Conservation (phyloP, 2,888 invertebrate genomes). For the Acrocera orbiculus region DNA sequence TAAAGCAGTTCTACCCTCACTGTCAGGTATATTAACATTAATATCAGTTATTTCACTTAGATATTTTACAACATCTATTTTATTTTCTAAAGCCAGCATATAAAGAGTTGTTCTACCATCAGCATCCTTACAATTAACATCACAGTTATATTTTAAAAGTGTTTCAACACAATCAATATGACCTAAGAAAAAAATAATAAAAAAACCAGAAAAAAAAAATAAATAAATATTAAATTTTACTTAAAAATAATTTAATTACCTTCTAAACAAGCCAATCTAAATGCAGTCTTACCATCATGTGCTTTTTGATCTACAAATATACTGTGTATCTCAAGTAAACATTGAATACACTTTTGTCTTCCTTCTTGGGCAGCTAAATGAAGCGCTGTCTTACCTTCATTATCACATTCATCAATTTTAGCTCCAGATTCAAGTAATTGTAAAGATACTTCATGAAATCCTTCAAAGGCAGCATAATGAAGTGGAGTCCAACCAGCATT, state of each 20-base stretch:
- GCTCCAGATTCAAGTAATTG: conserved; percentile 64
- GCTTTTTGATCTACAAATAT: conserved; percentile 72
- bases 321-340: conserved; percentile 53
- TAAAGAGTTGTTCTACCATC: conserved; percentile 86
- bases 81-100: conserved; percentile 74
- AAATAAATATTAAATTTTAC: not conserved
- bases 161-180: conserved; percentile 50
- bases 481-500: conserved; percentile 95
- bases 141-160: conserved; percentile 55
- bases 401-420: conserved; percentile 74
- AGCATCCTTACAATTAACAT: conserved; percentile 76
- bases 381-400: conserved; percentile 75
- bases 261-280: conserved; percentile 38
- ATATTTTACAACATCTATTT: conserved; percentile 66
- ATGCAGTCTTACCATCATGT: conserved; percentile 78
- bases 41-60: conserved; percentile 59
- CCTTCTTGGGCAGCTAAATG: conserved; percentile 83
- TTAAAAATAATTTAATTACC: conserved; percentile 9
- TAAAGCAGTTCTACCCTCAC: conserved; percentile 76
- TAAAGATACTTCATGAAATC: conserved; percentile 32
- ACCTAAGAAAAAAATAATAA: conserved; percentile 62
- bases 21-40: conserved; percentile 71
- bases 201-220: not conserved
- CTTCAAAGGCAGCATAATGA: conserved; percentile 91
- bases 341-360: conserved; percentile 40